Conservation (phyloP, 2,797 vertebrate species). For the Numenius phaeopus region DNA sequence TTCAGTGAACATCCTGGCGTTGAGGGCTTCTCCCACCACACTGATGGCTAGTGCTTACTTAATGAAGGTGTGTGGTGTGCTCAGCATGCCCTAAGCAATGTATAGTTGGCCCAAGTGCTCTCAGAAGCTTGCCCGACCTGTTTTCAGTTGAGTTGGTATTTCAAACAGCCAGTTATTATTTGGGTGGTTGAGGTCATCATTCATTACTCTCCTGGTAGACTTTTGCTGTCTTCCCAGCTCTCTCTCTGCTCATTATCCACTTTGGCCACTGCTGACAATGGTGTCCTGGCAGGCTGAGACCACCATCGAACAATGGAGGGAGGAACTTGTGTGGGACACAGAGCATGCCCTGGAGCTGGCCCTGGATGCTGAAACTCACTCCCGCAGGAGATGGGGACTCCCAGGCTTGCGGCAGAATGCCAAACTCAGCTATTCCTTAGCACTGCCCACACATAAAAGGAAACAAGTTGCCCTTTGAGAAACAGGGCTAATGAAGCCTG, state of each 20-base stretch:
- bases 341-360: neutral
- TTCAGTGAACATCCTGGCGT: neutral
- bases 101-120: neutral
- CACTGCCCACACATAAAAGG: neutral
- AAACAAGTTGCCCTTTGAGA: neutral
- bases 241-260: neutral
- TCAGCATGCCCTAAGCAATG: conserved; percentile 20
- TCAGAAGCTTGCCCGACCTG: conserved; percentile 54
- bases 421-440: neutral
- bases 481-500: neutral
- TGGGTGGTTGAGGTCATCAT: conserved; percentile 12
- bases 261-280: neutral
- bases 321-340: neutral
- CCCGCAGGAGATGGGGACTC: neutral
- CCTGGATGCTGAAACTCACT: neutral
- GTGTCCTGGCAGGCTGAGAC: neutral
- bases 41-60: neutral
- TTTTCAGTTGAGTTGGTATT: conserved; percentile 51
- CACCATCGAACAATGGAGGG: neutral
- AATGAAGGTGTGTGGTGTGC: neutral
- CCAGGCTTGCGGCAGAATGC: neutral
- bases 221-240: conserved; percentile 26
- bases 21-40: conserved; percentile 38
- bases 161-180: conserved; percentile 48
- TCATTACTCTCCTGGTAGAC: neutral